These are phyloP conservation scores for Sinelater perroti DNA, from an alignment of 2,888 invertebrate species.

Conservation along the genomic window DNA sequence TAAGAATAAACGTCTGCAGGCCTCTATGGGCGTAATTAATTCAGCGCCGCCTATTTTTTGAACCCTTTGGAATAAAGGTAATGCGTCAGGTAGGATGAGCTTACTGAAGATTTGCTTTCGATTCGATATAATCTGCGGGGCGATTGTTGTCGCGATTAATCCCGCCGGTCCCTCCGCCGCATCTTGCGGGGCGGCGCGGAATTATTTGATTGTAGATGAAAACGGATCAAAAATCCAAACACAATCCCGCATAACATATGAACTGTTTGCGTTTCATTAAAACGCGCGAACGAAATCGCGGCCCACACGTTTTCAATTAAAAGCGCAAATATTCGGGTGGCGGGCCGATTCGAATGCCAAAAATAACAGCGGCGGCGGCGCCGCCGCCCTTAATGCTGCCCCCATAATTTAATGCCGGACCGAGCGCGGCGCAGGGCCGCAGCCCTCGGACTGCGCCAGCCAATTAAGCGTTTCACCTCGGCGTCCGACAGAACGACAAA, in stretches of 20 bases:
- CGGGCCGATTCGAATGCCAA: conserved; percentile 45
- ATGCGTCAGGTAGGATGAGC: no score
- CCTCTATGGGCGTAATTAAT: no score
- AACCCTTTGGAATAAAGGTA: no score
- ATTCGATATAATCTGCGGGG: conserved; percentile 1
- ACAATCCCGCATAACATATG: conserved; percentile 50
- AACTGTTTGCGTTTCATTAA: conserved; percentile 60
- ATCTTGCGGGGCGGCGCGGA: conserved; percentile 24
- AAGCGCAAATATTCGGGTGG: conserved; percentile 53
- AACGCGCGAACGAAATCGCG: conserved; percentile 57
- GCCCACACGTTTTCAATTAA: conserved; percentile 61
- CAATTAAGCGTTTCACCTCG: conserved; percentile 16
- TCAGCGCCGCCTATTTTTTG: no score
- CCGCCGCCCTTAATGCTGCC: conserved; percentile 30
- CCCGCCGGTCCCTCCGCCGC: not conserved
- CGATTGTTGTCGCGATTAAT: conserved; percentile 16
- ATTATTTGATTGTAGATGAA: conserved; percentile 50
- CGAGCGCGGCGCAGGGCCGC: conserved; percentile 12
- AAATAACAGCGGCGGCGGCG: conserved; percentile 48
- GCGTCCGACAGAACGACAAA: conserved; percentile 5
- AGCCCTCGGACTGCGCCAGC: conserved; percentile 22
- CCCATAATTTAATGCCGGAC: conserved; percentile 24
- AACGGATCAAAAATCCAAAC: conserved; percentile 51
- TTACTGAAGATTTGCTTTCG: no score
- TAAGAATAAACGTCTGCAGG: no score